These are phyloP conservation scores for Morone chrysops DNA, from an alignment of 2,113 vertebrate genomes.

Conservation along the genomic window DNA sequence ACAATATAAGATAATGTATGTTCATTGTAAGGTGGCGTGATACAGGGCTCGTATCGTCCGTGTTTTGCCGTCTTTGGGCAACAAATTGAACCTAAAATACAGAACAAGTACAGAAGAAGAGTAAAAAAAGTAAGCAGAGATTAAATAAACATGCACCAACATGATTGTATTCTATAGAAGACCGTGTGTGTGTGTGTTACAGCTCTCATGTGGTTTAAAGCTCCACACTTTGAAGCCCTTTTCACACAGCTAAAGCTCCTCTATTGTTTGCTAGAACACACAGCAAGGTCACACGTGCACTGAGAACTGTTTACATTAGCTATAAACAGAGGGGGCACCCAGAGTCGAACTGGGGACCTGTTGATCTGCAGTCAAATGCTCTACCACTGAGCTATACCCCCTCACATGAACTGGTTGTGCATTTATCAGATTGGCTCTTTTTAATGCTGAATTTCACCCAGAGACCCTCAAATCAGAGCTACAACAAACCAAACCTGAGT, in stretches of 20 bases:
- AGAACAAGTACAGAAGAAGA: background rate
- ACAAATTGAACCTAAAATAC: background rate
- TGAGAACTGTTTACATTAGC: background rate
- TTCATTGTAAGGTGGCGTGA: background rate
- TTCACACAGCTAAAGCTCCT: background rate
- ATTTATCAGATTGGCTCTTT: background rate
- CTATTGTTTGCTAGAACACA: background rate
- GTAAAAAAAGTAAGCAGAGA: background rate
- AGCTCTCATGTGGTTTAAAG: background rate
- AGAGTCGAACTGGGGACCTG: slow-evolving; percentile 83
- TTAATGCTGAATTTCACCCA: slow-evolving; percentile 13
- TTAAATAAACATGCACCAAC: background rate
- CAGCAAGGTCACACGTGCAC: slow-evolving; percentile 4
- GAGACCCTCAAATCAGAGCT: background rate
- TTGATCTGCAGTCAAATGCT: slow-evolving; percentile 86
- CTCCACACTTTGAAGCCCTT: background rate
- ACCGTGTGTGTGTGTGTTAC: background rate
- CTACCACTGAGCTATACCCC: slow-evolving; percentile 80
- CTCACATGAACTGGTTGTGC: background rate
- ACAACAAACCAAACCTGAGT: background rate
- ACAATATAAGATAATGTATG: background rate
- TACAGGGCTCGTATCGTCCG: background rate
- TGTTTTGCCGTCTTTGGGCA: background rate
- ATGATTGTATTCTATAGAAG: background rate
- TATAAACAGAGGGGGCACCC: slow-evolving; percentile 58